Base-by-base conservation (phyloP, 1,140 invertebrate genomes). In the Drosophila kikkawai region DNA sequence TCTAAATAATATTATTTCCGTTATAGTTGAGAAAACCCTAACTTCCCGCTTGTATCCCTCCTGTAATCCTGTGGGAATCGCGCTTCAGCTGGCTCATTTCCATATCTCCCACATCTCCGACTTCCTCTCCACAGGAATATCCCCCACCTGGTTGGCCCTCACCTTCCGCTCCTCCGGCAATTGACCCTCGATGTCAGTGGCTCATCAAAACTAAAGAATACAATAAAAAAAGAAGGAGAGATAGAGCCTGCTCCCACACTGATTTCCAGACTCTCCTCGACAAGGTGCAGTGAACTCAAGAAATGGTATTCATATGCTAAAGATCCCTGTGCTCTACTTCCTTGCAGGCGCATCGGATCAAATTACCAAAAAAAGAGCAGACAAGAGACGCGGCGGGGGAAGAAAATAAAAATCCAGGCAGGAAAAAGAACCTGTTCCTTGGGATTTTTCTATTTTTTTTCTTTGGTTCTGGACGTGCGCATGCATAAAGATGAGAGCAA, bases 391-490 rank as follows among this genome's bases (percentile, higher is more conserved):
- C 1, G 29, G 34, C 1, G 48, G 15, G 48, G 48, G 26, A 26
- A 42, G 11, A 37, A 22, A 55, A 55, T 48, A 29, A 34, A 57
- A 82, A 74, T 61, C 42, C 34, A 53, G 47, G 76, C 83, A 86
- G 80, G 84, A 87, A 88, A 79, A 90, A 84, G 77, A 88, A 88
- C 84, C 84, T 88, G 84, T 88, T 88, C 82, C 61, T 37, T 63
- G 73, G 22, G 53, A 39, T 15, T 64, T 76, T 41, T 51, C 41
- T 39, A 11, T 29, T 19, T 13, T 11, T 17, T n/a, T 2, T 22
- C 9, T 19, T 26, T n/a, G 15, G 29, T 15, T 44, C 36, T 66
- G 50, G 75, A 63, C 70, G 80, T 79, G 81, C 42, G 61, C 76
- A 71, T 70, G 70, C 80, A 84, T 82, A 75, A 70, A 82, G 59